Evolutionary conservation across 1,140 invertebrate genomes (phyloP), one percentile per base, ranked within the genome.

Genomic region (Schlechtendalia chinensis): DNA sequence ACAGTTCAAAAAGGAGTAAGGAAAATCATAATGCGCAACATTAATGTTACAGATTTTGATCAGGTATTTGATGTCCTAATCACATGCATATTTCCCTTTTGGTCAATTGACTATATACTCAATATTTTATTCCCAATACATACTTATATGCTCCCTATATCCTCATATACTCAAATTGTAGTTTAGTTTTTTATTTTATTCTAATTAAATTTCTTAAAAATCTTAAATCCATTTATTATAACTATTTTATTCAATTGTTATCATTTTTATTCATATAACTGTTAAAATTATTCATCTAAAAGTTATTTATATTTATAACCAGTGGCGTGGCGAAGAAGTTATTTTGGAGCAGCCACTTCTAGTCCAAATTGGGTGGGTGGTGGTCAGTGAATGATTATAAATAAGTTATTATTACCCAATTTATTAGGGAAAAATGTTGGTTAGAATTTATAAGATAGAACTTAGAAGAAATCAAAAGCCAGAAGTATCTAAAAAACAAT

Each of bases 61-160:
- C 75, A 79, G 75, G 75, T 79, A 79, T 79, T 79, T 79, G n/a
- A 61, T 47, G 58, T 79, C 58, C 58, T 79, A 63, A 79, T 79
- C 56, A 79, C 56, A 63, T 47, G 75, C 75, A 79, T 79, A 47
- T 63, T 63, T 47, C 17, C 32, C 58, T 63, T 17, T 59, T 79
- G 58, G 58, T 79, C 17, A 72, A 54, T 22, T 54, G 50, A 67
- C 50, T 72, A 32, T 29, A 72, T 29, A 5, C 27, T 29, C 6
- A 12, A 10, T 16, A n/a, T 29, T 54, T 72, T 72, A 29, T 72
- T 72, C 17, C 22, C 0, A 24, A 6, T 67, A 22, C 6, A 67
- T 32, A 54, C 29, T 72, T 54, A 12, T 53, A 50, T 29, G 17
- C 19, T 71, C 19, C 47, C 47, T 5, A 22, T 58, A 17, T 58